A percentile compares a stretch with the other conserved stretches of the same genome.
Evolutionary conservation across 37 sponge, comb jelly and placozoan genomes (phyloP).

Genomic region (Petrosia ficiformis): DNA sequence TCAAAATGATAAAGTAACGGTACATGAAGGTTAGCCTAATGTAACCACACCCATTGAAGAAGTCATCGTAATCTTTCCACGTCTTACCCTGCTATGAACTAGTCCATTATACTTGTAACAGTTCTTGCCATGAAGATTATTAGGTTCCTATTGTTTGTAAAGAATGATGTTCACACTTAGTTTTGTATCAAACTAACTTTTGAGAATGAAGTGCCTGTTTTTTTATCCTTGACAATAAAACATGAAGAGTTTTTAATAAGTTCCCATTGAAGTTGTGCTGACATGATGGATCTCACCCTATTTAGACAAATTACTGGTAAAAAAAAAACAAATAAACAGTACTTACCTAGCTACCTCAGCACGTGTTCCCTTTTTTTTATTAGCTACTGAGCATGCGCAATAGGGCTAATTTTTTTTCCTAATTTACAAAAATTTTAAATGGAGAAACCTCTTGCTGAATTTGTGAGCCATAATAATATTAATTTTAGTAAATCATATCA

Average conservation of each 20-base stretch:
- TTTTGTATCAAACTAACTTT: constrained; percentile 15
- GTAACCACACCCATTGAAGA: too few species aligned
- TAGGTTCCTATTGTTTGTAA: constrained; percentile 49
- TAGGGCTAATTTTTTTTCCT: not conserved
- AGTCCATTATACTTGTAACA: constrained; percentile 69
- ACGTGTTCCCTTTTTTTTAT: too few species aligned
- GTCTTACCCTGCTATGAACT: constrained; percentile 45
- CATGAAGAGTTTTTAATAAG: constrained; percentile 62
- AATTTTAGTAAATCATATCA: too few species aligned
- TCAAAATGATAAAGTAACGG: not conserved
- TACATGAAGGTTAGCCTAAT: too few species aligned
- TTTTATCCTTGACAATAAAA: constrained; percentile 57
- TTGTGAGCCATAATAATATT: too few species aligned
- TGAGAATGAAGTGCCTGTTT: constrained; percentile 47
- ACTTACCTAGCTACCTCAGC: too few species aligned
- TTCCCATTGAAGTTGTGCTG: constrained; percentile 75
- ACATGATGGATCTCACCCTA: constrained; percentile 11
- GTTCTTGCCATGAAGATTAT: constrained; percentile 54
- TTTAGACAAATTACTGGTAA: not conserved
- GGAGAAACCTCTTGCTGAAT: too few species aligned
- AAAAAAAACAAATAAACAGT: not conserved
- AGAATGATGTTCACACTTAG: not conserved
- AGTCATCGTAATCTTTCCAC: not conserved
- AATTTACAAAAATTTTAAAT: too few species aligned
- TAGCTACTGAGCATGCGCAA: not conserved